Conservation (phyloP, 2,113 vertebrate genomes). For the Oxygymnocypris stewartii region DNA sequence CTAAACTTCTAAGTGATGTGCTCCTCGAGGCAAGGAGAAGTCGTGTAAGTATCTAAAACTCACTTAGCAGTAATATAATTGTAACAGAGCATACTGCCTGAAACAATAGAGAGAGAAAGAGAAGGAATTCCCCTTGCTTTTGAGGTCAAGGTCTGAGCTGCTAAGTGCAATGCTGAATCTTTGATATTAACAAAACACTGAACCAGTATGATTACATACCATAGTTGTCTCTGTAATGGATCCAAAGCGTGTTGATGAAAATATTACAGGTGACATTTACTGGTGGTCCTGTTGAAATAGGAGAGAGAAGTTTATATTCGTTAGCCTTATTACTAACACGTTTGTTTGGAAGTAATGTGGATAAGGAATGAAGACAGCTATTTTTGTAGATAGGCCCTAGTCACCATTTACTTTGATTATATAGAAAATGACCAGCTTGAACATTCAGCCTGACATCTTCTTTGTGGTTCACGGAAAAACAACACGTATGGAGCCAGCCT, state of each 20-base stretch:
- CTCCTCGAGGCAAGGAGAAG: conserved; percentile 60
- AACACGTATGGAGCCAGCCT: no score
- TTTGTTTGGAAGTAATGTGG: background rate
- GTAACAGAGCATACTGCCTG: background rate
- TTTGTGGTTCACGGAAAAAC: no score
- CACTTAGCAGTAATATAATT: conserved; percentile 1
- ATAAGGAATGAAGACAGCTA: background rate
- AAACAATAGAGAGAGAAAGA: background rate
- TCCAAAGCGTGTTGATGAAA: conserved; percentile 96
- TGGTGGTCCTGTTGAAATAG: conserved; percentile 78
- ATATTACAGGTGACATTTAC: conserved; percentile 98
- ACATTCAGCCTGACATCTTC: no score
- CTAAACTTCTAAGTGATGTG: conserved; percentile 68
- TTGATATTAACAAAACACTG: conserved; percentile 22
- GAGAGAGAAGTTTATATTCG: conserved; percentile 7
- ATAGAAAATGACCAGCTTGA: no score
- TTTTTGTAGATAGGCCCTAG: no score
- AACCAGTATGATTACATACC: conserved; percentile 74
- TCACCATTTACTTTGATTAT: no score
- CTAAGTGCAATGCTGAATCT: background rate
- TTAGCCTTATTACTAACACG: background rate
- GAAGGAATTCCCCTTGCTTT: background rate
- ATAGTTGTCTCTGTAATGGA: conserved; percentile 94
- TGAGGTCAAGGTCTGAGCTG: background rate
- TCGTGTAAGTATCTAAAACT: conserved; percentile 38